Base-by-base conservation (phyloP, 2,113 vertebrate genomes). In the Emydocephalus ijimae region DNA sequence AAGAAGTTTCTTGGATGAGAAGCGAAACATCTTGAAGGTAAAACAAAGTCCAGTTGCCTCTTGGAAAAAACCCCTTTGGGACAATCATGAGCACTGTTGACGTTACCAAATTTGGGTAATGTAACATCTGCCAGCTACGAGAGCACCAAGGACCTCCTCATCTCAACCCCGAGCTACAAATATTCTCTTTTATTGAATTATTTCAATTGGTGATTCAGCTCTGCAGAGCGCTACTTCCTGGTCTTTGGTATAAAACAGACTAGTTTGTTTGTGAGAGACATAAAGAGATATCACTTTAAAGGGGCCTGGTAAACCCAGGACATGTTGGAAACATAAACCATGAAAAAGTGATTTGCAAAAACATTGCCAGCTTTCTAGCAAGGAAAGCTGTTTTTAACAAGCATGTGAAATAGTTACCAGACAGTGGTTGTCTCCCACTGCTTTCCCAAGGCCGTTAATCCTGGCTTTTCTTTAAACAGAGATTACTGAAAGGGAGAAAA, bases 391-490 rank as follows among this genome's bases (percentile, higher is more conserved):
- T 18, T 89, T 86, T 85, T 56, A 74, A 0, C 90, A 54, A 54
- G 87, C 18, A 18, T n/a, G 85, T 93, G 81, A 93, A 91, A 94
- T 21, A 85, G 34, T 34, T 39, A 95, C 89, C 34, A 61, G 20
- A 34, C 39, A 50, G 74, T 15, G 92, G 87, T 89, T 90, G 91
- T 93, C 90, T 3, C 87, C 54, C 94, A 93, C 93, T 93, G 87
- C 57, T 89, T 89, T 85, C 9, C 34, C 89, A 96, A 93, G 90
- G 94, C 93, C 3, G 93, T 94, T 95, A 96, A 93, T 95, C 93
- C 93, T 61, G 54, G 89, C 94, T 93, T 92, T 90, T 61, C 91
- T 94, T 95, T 95, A 95, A 96, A 96, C 95, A 94, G 94, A 96
- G 95, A 95, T 89, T 39, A 54, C 86, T 91, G 94, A 96, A 96